Base-by-base conservation (phyloP, 2,888 invertebrate species). In the Cheilosia vernalis region DNA sequence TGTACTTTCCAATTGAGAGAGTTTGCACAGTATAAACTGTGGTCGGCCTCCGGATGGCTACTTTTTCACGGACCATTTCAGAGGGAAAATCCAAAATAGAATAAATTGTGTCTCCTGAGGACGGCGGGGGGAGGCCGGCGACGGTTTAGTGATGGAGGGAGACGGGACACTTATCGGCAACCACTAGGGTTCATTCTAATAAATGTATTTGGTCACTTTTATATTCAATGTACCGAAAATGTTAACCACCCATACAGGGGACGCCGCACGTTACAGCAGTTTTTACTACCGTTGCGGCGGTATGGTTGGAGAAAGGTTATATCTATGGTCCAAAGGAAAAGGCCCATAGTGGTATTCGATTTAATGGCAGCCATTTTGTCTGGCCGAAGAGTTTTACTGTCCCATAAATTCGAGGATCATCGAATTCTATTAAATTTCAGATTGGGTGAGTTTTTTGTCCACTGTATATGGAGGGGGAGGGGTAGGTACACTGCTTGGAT, bases 201-300 rank as follows among this genome's bases (percentile, higher is more conserved):
- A 85, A 77, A 85, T 85, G 81, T 77, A 72, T 81, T 77, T 72
- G 85, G 81, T 77, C 49, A 72, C 55, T 77, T 81, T 77, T 81
- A 81, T 76, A 85, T 76, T 85, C 85, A 85, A 81, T 81, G 85
- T 85, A 81, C 69, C 72, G 85, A 81, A 85, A 72, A 80, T 76
- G 64, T 47, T 56, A 70, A 51, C 78, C 78, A 44, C 24, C 49
- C 61, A 40, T 19, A 53, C 30, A 49, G 56, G 47, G 9, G 42
- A 30, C 24, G 19, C n/a, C 53, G 17, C 17, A 24, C 33, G 40
- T 44, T 55, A 44, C 67, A 33, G 17, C n/a, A 15, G 5, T 58
- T 33, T 21, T 49, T 27, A 15, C 44, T 61, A 58, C 6, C 40
- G 7, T 4, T 10, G 19, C 37, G 2, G 0, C 10, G 44, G 4